These are phyloP conservation scores for Pedicia rivosa DNA, from an alignment of 2,888 invertebrate species.

Conservation along the genomic window DNA sequence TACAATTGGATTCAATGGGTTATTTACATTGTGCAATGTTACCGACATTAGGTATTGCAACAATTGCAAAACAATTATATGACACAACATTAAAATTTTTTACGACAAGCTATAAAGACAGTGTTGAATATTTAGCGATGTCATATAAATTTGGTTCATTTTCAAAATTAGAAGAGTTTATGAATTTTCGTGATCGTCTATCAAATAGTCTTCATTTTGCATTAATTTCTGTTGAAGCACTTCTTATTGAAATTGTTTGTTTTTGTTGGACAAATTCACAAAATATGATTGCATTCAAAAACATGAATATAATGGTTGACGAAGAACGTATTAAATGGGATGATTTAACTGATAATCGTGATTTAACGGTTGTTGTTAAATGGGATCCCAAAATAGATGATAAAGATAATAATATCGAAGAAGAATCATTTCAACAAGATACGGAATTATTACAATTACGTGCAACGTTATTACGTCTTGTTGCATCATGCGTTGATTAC, in stretches of 20 bases:
- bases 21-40: slow-evolving; percentile 66
- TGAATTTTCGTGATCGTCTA: slow-evolving; percentile 64
- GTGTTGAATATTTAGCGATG: slow-evolving; percentile 78
- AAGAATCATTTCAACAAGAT: slow-evolving; percentile 27
- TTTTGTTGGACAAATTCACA: slow-evolving; percentile 26
- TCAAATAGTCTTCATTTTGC: slow-evolving; percentile 68
- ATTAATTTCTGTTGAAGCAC: slow-evolving; percentile 45
- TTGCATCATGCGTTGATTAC: slow-evolving; percentile 14
- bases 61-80: slow-evolving; percentile 50
- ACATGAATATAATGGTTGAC: slow-evolving; percentile 41
- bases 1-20: slow-evolving; percentile 84
- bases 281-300: slow-evolving; percentile 35
- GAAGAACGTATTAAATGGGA: slow-evolving; percentile 43
- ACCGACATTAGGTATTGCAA: slow-evolving; percentile 52
- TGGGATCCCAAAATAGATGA: slow-evolving; percentile 43
- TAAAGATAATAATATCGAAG: slow-evolving; percentile 8
- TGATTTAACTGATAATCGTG: slow-evolving; percentile 55
- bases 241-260: slow-evolving; percentile 48
- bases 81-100: slow-evolving; percentile 73
- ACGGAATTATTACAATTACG: slow-evolving; percentile 25
- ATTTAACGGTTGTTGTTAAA: slow-evolving; percentile 50
- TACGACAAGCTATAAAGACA: slow-evolving; percentile 75
- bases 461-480: slow-evolving; percentile 23
- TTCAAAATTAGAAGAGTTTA: slow-evolving; percentile 79
- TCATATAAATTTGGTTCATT: slow-evolving; percentile 93